Percentiles rank a stretch among this genome's conserved stretches.
Conservation (phyloP, 2,113 vertebrate species). For the Percina caprodes region DNA sequence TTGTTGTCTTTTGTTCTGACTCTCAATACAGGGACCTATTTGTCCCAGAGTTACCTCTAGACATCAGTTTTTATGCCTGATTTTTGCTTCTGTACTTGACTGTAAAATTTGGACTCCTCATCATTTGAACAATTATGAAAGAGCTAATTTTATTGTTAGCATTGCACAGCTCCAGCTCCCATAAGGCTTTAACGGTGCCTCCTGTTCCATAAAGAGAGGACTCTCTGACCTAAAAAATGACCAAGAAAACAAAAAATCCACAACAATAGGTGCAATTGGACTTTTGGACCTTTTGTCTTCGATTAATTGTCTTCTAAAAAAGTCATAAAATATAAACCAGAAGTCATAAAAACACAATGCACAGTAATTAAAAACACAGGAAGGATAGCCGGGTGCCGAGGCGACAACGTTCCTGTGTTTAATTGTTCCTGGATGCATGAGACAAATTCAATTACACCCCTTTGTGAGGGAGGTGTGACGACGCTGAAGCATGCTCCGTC, state of each 20-base stretch:
- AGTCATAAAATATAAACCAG: slow-evolving; percentile 38
- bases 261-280: neutral
- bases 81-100: neutral
- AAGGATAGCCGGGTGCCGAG: neutral
- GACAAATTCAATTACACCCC: slow-evolving; percentile 26
- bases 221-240: neutral
- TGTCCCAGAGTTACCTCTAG: neutral
- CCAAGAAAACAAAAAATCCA: neutral
- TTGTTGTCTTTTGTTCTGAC: slow-evolving; percentile 22
- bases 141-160: neutral
- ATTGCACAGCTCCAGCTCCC: neutral
- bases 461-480: neutral
- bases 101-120: neutral
- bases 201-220: neutral
- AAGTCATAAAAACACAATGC: slow-evolving; percentile 35
- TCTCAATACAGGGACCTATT: neutral
- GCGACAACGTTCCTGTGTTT: neutral
- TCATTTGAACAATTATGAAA: neutral
- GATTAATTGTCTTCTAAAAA: neutral
- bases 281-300: neutral
- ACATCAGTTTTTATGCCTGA: neutral
- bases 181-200: neutral
- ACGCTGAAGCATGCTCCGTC: neutral
- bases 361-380: neutral
- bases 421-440: slow-evolving; percentile 19